Evolutionary conservation across 2,113 vertebrate genomes (phyloP).

Genomic region (Paradoxurus hermaphroditus): DNA sequence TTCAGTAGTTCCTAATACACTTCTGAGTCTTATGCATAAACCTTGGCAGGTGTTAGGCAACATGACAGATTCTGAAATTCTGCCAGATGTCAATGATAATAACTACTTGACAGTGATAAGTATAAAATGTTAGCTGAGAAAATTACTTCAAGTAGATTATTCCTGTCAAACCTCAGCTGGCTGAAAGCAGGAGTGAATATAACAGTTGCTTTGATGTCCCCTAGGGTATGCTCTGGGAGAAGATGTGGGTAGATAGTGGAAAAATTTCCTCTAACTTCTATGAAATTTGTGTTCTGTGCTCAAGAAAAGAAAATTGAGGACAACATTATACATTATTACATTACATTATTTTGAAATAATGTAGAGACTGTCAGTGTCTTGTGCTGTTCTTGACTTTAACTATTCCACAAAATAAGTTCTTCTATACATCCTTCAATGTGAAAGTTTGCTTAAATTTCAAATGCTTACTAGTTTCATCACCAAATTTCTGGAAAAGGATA

Average conservation of each 20-base stretch:
- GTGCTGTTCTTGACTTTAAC: not conserved
- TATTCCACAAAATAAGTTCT: not conserved
- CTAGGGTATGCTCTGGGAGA: not conserved
- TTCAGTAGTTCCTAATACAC: conserved; percentile 25
- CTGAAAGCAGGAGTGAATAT: not conserved
- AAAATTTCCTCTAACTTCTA: not conserved
- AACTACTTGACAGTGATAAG: conserved; percentile 48
- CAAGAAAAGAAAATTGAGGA: conserved; percentile 1
- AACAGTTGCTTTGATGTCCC: conserved; percentile 53
- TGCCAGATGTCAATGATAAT: conserved; percentile 52
- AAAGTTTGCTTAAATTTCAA: not conserved
- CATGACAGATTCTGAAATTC: conserved; percentile 29
- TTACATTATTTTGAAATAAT: not conserved
- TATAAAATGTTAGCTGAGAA: conserved; percentile 45
- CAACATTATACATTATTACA: not conserved
- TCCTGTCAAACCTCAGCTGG: conserved; percentile 19
- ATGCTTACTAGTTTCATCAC: not conserved
- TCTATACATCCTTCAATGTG: not conserved
- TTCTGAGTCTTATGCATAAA: conserved; percentile 24
- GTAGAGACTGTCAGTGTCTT: not conserved
- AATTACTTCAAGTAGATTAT: conserved; percentile 53
- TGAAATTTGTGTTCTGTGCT: not conserved
- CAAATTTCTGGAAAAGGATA: not conserved
- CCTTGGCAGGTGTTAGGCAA: conserved; percentile 52
- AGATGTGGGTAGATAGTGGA: not conserved